Base-by-base conservation (phyloP, 2,888 invertebrate genomes). In the Erebia ligea region DNA sequence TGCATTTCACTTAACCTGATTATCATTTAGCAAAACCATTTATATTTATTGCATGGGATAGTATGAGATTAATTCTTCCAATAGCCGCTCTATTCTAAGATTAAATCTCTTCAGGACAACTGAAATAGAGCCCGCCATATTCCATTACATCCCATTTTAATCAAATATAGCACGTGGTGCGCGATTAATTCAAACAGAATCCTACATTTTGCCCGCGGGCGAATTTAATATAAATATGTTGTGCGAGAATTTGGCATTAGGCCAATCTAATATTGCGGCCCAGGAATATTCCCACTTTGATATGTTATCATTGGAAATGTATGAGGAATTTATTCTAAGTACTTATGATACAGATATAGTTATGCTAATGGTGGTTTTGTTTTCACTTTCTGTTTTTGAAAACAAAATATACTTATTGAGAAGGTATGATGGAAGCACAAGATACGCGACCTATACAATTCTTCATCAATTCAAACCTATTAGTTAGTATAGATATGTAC, bases 231-330 rank as follows among this genome's bases (percentile, higher is more conserved):
- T 58, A 67, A 58, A 58, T 66, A 66, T 66, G 48, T 67, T 67
- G 48, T 67, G 17, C 45, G 57, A 25, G 25, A 67, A 57, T 67
- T 67, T 70, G 70, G 70, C 70, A 54, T 70, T 67, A 67, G 25
- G 67, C 70, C 70, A 70, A 48, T 40, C 48, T 67, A 63, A 63
- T 63, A 70, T 70, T 57, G 57, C 66, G 25, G 17, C 15, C 61
- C 59, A 59, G n/a, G 52, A 61, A 61, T 50, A 67, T 59, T 67
- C 48, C 67, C n/a, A 52, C 34, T 67, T 34, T 67, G 54, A 62
- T 66, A 70, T 62, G 62, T 61, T 67, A 62, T 70, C 40, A 42
- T 66, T 70, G 62, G 61, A 61, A 69, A 69, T 58, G 15, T 69
- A 63, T 64, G 64, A n/a, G n/a, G 21, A 63, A 65, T 65, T n/a